Evolutionary conservation across 2,888 invertebrate species (phyloP), one percentile per base, ranked within the genome.

Genomic region (Molanna angustata): DNA sequence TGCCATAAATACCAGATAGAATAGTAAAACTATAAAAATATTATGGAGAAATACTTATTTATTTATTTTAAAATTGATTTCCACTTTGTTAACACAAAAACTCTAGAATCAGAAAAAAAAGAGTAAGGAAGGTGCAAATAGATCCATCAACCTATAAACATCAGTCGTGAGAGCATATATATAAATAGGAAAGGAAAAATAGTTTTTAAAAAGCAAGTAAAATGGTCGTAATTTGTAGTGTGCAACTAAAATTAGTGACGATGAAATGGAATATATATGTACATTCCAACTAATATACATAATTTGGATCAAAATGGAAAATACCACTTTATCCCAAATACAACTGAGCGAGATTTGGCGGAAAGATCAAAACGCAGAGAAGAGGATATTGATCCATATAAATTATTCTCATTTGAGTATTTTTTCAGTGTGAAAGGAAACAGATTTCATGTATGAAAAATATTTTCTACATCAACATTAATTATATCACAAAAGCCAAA

Each of bases 301-400:
- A 35, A 35, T 4, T 35, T 35, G n/a, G 14, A 27, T 27, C 27
- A 27, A 27, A 27, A 27, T 27, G 27, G 11, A 27, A 27, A 27
- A 27, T 27, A 27, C 27, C 27, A 27, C 27, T 27, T 27, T 11
- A 6, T 27, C 6, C 27, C 11, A 7, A 27, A 27, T 27, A 27
- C 6, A 6, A 27, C 27, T 11, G 27, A 27, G 27, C 27, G 27
- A 27, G 11, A 7, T 27, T 27, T 27, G 27, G 11, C 27, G 27
- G 7, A 27, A 13, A n/a, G 13, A 4, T 4, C 35, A 35, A 35
- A 35, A 35, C 35, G 35, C 13, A 35, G 35, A 35, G 35, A 35
- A 35, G 35, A 35, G 35, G 14, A 35, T 35, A 35, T 35, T 35
- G 35, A 35, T 35, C 35, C 35, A 13, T 35, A 35, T 35, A 35